Conservation (phyloP, 2,797 vertebrate species). For the Pempheris klunzingeri region DNA sequence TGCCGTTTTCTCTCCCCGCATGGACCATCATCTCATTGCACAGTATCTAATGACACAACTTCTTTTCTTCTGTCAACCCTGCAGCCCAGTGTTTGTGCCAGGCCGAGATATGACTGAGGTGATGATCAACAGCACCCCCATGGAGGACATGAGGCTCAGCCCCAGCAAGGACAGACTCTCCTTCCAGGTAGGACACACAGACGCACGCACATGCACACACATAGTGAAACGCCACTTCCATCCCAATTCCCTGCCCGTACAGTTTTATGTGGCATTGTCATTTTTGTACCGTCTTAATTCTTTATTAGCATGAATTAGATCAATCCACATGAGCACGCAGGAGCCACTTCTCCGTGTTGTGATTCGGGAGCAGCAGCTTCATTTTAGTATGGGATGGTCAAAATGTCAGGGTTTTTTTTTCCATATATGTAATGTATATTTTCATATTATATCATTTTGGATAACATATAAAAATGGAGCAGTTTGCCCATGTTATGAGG, state of each 20-base stretch:
- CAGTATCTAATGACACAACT: conserved; percentile 10
- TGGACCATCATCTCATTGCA: neutral
- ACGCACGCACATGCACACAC: neutral
- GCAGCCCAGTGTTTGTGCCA: conserved; percentile 93
- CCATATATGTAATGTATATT: no score
- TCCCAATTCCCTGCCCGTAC: neutral
- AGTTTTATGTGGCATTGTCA: neutral
- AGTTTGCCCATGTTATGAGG: conserved; percentile 3
- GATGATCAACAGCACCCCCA: conserved; percentile 94
- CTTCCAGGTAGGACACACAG: conserved; percentile 89
- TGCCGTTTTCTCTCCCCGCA: neutral
- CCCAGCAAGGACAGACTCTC: conserved; percentile 95
- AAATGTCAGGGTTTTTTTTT: no score
- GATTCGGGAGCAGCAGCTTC: neutral
- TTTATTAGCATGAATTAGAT: conserved; percentile 17
- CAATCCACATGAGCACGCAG: no score
- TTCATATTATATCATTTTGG: no score
- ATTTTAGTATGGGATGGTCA: neutral
- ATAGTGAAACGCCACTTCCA: neutral
- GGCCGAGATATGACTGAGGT: conserved; percentile 96
- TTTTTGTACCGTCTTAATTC: neutral
- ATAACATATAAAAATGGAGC: no score
- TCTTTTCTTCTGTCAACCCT: conserved; percentile 43
- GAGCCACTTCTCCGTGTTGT: no score
- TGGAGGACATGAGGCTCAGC: conserved; percentile 95